Base-by-base conservation (phyloP, 2,888 invertebrate genomes). In the Subacronicta megacephala region DNA sequence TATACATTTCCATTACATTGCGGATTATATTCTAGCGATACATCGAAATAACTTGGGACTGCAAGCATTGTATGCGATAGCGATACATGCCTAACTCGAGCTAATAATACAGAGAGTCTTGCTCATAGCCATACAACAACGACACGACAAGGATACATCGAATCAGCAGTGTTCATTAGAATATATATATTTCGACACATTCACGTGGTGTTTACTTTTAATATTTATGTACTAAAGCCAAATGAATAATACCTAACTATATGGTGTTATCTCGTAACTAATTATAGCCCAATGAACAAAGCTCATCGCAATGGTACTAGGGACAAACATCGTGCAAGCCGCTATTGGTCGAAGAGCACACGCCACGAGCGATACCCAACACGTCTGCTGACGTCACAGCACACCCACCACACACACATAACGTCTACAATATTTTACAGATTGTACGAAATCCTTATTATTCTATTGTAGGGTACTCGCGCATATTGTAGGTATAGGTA, bases 31-130 rank as follows among this genome's bases (percentile, higher is more conserved):
- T 60, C 63, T 72, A 71, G 74, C 76, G 70, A 59, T 66, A 66
- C 38, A 41, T 43, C 18, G 56, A 50, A 20, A 54, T 43, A 26
- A 18, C 44, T 44, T 44, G 26, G 61, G 78, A 62, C 78, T 68
- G 81, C 82, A 87, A 86, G 87, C 89, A 72, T 81, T 82, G 82
- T 72, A 80, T 71, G 80, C 78, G 76, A 67, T 56, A 74, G 78
- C 81, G 79, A 81, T 77, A 75, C 81, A 77, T 59, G 72, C 77
- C 72, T 75, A 70, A 58, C 59, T 69, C 57, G 45, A 35, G 38
- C 62, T 58, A 50, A 2, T 13, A 41, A 56, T 55, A 70, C 65
- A 69, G 70, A 63, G 71, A 18, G 6, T 16, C 29, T 56, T 58
- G 62, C 56, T 55, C 36, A 44, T 36, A 59, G 63, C 58, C 70